Evolutionary conservation across 2,888 invertebrate species (phyloP), one percentile per base, ranked within the genome.

Genomic region (Nebria salina): DNA sequence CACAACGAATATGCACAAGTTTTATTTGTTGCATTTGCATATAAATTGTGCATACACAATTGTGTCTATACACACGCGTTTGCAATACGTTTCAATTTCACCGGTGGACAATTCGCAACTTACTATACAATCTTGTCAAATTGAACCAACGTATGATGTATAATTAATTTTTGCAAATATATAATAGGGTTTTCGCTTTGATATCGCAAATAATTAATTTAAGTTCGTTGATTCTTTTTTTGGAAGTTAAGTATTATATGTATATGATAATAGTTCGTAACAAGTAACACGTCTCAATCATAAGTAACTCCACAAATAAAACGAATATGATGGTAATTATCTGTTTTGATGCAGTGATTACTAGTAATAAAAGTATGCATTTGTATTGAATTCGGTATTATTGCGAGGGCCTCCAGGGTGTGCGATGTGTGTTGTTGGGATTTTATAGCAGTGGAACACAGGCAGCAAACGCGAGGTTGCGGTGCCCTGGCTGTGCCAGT

Each of bases 381-480:
- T 54, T 54, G 54, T 54, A 34, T 34, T 5, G 54, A 54, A 11
- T 54, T 54, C 8, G 13, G 8, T 54, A 11, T 54, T 54, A 54
- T 54, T 54, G 54, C 54, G 54, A 54, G 54, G 8, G 54, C 54
- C 54, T 54, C 54, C 54, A 54, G 54, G 54, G 54, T 54, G 54
- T 54, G 8, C 54, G 54, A 54, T 5, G 54, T 54, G 7, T 54
- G 54, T 54, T 54, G 54, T 54, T 54, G 54, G 54, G 54, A 54
- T 54, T 54, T 54, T 54, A 54, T 54, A 54, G 54, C 54, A 54
- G 54, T 54, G 54, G 54, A 54, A 54, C 54, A 54, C 54, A 54
- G 54, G 54, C 54, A 54, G 54, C 54, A 54, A 54, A 54, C 54
- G 54, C 54, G 54, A 54, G 8, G 54, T 54, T 54, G 54, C 54